These are phyloP conservation scores for Caenorhabditis afra DNA, from an alignment of 2,888 invertebrate genomes.

Conservation along the genomic window DNA sequence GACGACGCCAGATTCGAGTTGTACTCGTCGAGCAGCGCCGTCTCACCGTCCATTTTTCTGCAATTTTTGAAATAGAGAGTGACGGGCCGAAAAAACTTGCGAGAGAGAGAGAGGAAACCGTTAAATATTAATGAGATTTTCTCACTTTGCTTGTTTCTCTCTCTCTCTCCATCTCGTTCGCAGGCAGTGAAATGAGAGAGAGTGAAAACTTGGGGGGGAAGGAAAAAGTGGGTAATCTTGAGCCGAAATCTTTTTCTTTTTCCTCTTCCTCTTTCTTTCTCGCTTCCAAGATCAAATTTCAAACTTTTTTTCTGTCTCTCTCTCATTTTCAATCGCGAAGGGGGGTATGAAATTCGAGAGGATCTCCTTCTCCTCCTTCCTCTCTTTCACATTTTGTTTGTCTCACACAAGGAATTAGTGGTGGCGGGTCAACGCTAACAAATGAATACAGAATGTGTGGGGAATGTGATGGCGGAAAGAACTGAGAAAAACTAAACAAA, in stretches of 20 bases:
- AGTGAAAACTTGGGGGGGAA: slow-evolving; percentile 7
- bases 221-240: slow-evolving; percentile 38
- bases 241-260: slow-evolving; percentile 30
- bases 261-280: neutral
- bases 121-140: slow-evolving; percentile 27
- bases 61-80: slow-evolving; percentile 3
- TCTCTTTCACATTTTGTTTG: slow-evolving; percentile 34
- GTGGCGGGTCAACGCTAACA: neutral
- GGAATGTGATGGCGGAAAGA: too few species aligned
- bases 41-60: slow-evolving; percentile 60
- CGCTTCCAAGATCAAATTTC: slow-evolving; percentile 9
- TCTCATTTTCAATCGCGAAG: neutral
- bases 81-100: neutral
- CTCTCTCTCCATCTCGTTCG: too few species aligned
- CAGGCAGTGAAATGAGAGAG: neutral
- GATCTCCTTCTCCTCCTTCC: too few species aligned
- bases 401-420: slow-evolving; percentile 33
- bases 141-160: too few species aligned
- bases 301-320: slow-evolving; percentile 1
- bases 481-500: neutral
- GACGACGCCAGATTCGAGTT: slow-evolving; percentile 56
- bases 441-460: neutral
- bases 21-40: slow-evolving; percentile 55
- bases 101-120: neutral
- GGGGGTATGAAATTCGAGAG: slow-evolving; percentile 22